Evolutionary conservation across 2,113 vertebrate genomes (phyloP).

Genomic region (Oryzias woworae): DNA sequence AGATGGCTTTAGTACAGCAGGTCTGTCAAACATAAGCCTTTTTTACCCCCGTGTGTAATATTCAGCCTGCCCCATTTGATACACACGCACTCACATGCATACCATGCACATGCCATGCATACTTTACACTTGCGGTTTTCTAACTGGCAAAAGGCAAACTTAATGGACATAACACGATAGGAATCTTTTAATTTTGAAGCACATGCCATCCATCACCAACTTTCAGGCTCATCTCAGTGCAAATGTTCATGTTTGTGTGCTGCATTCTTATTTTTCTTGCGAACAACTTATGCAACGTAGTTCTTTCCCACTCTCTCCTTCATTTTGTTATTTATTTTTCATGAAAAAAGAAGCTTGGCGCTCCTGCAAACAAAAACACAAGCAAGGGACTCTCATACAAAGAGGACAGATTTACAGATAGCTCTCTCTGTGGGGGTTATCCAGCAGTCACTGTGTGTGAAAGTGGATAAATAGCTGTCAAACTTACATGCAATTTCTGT

Average conservation of each 20-base stretch:
- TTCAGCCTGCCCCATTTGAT: slow-evolving; percentile 54
- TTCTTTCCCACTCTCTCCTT: slow-evolving; percentile 7
- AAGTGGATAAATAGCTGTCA: slow-evolving; percentile 53
- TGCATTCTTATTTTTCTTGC: slow-evolving; percentile 50
- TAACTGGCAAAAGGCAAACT: slow-evolving; percentile 30
- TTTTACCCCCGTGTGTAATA: slow-evolving; percentile 61
- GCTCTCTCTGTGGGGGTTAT: slow-evolving; percentile 56
- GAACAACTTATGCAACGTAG: slow-evolving; percentile 24
- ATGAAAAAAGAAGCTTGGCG: slow-evolving; percentile 34
- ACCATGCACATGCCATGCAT: slow-evolving; percentile 56
- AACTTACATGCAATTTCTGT: slow-evolving; percentile 41
- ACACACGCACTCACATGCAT: slow-evolving; percentile 33
- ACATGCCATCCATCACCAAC: slow-evolving; percentile 1
- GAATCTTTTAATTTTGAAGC: slow-evolving; percentile 36
- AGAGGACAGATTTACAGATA: slow-evolving; percentile 65
- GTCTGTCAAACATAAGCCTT: slow-evolving; percentile 77
- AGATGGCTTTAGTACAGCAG: slow-evolving; percentile 72
- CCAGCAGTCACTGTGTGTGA: slow-evolving; percentile 44
- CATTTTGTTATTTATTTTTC: slow-evolving; percentile 2
- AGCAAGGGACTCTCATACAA: slow-evolving; percentile 46
- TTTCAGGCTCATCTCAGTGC: slow-evolving; percentile 4
- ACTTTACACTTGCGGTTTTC: slow-evolving; percentile 55
- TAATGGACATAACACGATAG: slow-evolving; percentile 25
- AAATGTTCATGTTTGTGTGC: slow-evolving; percentile 32
- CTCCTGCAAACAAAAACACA: slow-evolving; percentile 48